Base-by-base conservation (phyloP, 2,113 vertebrate genomes). In the Nothobranchius kuhntae region DNA sequence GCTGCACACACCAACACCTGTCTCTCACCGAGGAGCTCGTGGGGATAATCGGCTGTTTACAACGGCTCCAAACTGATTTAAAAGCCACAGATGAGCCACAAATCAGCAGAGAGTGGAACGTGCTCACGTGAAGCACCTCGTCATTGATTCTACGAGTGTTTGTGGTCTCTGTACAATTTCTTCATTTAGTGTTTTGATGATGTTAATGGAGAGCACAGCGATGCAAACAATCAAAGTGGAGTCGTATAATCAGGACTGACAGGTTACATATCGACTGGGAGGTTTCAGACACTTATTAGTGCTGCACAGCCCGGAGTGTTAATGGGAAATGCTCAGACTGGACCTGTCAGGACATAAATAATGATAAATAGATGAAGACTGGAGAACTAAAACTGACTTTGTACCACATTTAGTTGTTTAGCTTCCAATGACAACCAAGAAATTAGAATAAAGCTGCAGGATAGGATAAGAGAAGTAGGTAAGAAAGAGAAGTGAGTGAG, bases 21-120 rank as follows among this genome's bases (percentile, higher is more conserved):
- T 53, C 61, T 74, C 75, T 61, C 46, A 51, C 7, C 3, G 64
- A 68, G 46, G 48, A 55, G 67, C 54, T 50, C 53, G 15, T 17
- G 48, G 50, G 40, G 52, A 42, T 81, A 67, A 83, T 73, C 59
- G 71, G 48, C 40, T 68, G 52, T 68, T 64, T 66, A 60, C 65
- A 73, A 57, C 38, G 40, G 40, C 45, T 56, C 50, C 44, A 50
- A 63, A 35, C 21, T 63, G 5, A 58, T 9, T 38, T 42, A 36
- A 8, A 56, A 48, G 54, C 36, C 40, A 58, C 52, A 54, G 45
- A 62, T 50, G 53, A 50, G 57, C 12, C n/a, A 63, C 50, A 56
- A 17, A 30, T 73, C 30, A 44, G 35, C 30, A 14, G 42, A 40
- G 26, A 36, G 59, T 0, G 4, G 12, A 63, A 50, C 35, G 30